A percentile compares a stretch with the other conserved stretches of the same genome.
phyloP scores from a whole-genome alignment of 2,888 invertebrate species.

The Cantharis flavilabris region DNA sequence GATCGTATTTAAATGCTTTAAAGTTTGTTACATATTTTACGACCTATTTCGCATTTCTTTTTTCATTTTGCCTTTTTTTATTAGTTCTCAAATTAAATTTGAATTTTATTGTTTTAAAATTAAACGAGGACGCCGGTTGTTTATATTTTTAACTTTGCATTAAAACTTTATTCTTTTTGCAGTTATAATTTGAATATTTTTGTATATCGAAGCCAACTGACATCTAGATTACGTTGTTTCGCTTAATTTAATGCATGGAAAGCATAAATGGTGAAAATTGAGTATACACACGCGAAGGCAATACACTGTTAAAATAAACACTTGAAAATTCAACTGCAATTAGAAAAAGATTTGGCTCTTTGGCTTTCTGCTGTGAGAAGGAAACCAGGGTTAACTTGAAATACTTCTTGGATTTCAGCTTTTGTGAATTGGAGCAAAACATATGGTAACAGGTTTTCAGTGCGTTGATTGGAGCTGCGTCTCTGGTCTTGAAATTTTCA shows the following conservation, averaged over 20 bases:
- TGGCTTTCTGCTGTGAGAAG: too few species aligned
- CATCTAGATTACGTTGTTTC: not conserved
- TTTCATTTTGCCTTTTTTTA: not conserved
- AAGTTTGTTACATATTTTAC: constrained; percentile 4
- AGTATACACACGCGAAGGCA: not conserved
- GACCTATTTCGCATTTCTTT: not conserved
- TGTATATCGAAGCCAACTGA: not conserved
- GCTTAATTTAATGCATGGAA: not conserved
- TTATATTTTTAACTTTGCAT: not conserved
- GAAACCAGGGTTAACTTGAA: too few species aligned
- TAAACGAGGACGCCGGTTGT: not conserved
- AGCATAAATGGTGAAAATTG: not conserved
- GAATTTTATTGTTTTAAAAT: constrained; percentile 3
- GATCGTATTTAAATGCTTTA: not conserved
- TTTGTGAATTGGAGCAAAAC: too few species aligned
- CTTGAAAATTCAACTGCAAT: too few species aligned
- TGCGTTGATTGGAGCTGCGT: too few species aligned
- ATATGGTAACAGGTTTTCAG: too few species aligned
- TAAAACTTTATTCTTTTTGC: not conserved
- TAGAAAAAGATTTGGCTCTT: too few species aligned
- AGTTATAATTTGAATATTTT: not conserved
- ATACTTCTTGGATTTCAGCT: too few species aligned
- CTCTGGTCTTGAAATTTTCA: too few species aligned
- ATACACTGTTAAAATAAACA: not conserved
- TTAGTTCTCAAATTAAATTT: not conserved